A percentile compares a stretch with the other conserved stretches of the same genome.
These are phyloP conservation scores for Enteromius paludinosus DNA, from an alignment of 2,797 vertebrate genomes.

Conservation along the genomic window DNA sequence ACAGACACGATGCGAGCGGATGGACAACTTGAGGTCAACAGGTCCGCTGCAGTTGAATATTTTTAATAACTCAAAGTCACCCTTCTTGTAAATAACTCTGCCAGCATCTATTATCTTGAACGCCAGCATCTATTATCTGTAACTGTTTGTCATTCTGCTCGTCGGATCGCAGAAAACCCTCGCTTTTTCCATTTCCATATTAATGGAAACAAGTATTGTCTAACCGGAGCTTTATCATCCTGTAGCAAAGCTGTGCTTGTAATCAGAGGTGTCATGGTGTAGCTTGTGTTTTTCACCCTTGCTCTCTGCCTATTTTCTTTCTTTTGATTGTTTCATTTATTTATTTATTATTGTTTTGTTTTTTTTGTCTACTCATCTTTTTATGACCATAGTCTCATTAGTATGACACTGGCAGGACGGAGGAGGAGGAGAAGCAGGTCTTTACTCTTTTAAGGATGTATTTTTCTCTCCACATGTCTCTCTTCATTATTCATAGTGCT, in stretches of 20 bases:
- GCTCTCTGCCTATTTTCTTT: slow-evolving; percentile 8
- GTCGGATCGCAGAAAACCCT: slow-evolving; percentile 59
- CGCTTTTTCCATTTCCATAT: slow-evolving; percentile 68
- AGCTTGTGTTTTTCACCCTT: slow-evolving; percentile 20
- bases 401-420: slow-evolving; percentile 32
- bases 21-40: slow-evolving; percentile 21
- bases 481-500: slow-evolving; percentile 50
- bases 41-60: background rate
- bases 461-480: slow-evolving; percentile 47
- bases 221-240: slow-evolving; percentile 61
- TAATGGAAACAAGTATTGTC: slow-evolving; percentile 64
- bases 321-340: background rate
- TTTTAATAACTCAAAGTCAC: slow-evolving; percentile 29
- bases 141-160: slow-evolving; percentile 53
- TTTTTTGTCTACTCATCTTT: slow-evolving; percentile 44
- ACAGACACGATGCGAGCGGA: background rate
- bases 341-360: background rate
- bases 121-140: slow-evolving; percentile 46
- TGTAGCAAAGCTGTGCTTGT: slow-evolving; percentile 43
- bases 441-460: slow-evolving; percentile 51
- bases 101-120: slow-evolving; percentile 52
- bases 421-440: slow-evolving; percentile 39
- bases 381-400: slow-evolving; percentile 46
- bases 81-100: slow-evolving; percentile 47
- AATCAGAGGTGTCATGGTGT: slow-evolving; percentile 49